Conservation (phyloP, 92 coral and sea anemone species). For the Parazoanthus darwini region DNA sequence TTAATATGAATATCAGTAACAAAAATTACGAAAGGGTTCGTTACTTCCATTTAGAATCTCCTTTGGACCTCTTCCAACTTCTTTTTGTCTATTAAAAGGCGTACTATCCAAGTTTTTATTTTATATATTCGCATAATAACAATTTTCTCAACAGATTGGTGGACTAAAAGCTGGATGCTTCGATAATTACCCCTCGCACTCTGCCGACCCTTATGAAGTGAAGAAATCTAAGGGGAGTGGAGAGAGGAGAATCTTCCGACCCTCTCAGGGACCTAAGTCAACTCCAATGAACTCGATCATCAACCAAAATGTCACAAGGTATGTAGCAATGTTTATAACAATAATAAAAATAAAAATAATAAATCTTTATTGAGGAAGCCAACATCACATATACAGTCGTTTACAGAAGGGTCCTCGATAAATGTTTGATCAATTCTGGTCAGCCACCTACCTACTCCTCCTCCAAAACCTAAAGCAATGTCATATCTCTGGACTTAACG, state of each 20-base stretch:
- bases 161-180: constrained; percentile 97
- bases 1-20: too few relatives aligned
- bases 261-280: constrained; percentile 97
- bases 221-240: constrained; percentile 61
- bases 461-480: too few relatives aligned
- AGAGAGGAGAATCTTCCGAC: constrained; percentile 83
- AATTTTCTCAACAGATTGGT: constrained; percentile 64
- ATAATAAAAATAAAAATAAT: too few relatives aligned
- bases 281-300: constrained; percentile 84
- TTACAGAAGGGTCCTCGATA: too few relatives aligned
- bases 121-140: not conserved
- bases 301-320: constrained; percentile 90
- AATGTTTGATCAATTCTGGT: too few relatives aligned
- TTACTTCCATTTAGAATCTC: not conserved
- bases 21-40: not conserved
- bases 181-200: constrained; percentile 85
- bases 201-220: constrained; percentile 85
- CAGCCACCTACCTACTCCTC: too few relatives aligned
- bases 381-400: too few relatives aligned
- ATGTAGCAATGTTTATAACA: not conserved
- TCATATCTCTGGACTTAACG: too few relatives aligned
- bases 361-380: too few relatives aligned
- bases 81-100: too few relatives aligned
- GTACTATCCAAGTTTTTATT: too few relatives aligned
- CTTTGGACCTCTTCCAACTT: too few relatives aligned